Evolutionary conservation across 53 echinoderm and acorn worm genomes (phyloP).

Genomic region (Glandiceps talaboti): DNA sequence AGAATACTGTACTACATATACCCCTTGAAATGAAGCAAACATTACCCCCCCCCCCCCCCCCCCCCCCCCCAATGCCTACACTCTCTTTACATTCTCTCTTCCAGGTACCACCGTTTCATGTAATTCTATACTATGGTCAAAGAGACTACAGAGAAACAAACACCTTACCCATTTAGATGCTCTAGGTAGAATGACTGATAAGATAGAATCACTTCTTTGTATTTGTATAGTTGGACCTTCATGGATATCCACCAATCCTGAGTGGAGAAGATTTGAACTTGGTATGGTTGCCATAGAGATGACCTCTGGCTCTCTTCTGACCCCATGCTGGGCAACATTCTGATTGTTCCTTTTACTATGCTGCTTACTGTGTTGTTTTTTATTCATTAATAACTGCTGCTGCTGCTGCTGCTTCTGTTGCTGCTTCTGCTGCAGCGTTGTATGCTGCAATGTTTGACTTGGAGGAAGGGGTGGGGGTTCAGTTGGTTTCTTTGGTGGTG

Average conservation of each 20-base stretch:
- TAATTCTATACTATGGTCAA: no score
- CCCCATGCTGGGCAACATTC: no score
- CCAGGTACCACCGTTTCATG: no score
- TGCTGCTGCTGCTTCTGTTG: constrained; percentile 1
- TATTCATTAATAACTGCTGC: no score
- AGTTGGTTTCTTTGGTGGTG: constrained; percentile 36
- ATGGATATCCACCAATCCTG: not conserved
- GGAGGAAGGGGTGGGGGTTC: constrained; percentile 14
- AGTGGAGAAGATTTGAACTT: not conserved
- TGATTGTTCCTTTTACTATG: no score
- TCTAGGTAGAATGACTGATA: constrained; percentile 73
- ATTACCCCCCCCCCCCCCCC: no score
- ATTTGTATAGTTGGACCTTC: constrained; percentile 12
- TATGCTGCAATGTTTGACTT: not conserved
- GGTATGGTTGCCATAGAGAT: not conserved
- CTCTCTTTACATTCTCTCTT: no score
- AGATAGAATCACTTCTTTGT: constrained; percentile 61
- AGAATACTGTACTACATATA: no score
- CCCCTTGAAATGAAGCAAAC: no score
- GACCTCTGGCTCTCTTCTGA: not conserved
- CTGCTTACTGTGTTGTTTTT: no score
- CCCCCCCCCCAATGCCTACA: no score
- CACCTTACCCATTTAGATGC: constrained; percentile 69
- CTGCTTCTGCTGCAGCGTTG: not conserved
- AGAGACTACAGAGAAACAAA: no score